Evolutionary conservation across 2,888 invertebrate genomes (phyloP).

Genomic region (Pseudococcus viburni): DNA sequence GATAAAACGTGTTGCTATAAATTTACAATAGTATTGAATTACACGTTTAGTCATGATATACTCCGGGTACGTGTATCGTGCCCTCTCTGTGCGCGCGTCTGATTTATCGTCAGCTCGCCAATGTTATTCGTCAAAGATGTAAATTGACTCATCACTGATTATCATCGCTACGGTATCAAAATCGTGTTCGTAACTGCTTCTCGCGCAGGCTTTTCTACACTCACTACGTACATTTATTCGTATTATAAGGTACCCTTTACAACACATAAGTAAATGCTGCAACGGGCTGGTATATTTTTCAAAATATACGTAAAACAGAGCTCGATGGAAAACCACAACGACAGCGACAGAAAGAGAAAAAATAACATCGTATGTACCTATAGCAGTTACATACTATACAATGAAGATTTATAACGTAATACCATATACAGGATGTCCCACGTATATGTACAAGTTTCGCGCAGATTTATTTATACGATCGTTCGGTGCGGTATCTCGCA

Average conservation of each 20-base stretch:
- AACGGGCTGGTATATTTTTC: not conserved
- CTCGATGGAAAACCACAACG: not conserved
- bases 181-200: slow-evolving; percentile 58
- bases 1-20: slow-evolving; percentile 61
- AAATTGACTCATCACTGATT: slow-evolving; percentile 63
- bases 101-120: slow-evolving; percentile 50
- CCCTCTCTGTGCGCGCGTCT: not conserved
- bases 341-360: not conserved
- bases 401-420: slow-evolving; percentile 55
- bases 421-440: slow-evolving; percentile 53
- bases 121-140: slow-evolving; percentile 63
- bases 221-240: not conserved
- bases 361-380: not conserved
- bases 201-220: slow-evolving; percentile 22
- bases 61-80: slow-evolving; percentile 17
- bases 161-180: slow-evolving; percentile 51
- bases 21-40: slow-evolving; percentile 58
- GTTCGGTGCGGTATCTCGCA: slow-evolving; percentile 7
- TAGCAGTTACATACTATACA: slow-evolving; percentile 45
- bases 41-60: slow-evolving; percentile 61
- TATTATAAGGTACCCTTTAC: not conserved
- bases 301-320: not conserved
- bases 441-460: slow-evolving; percentile 5
- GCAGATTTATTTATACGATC: slow-evolving; percentile 6
- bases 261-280: too few relatives aligned